These are phyloP conservation scores for Eupithecia dodoneata DNA, from an alignment of 2,888 invertebrate genomes.

Conservation along the genomic window DNA sequence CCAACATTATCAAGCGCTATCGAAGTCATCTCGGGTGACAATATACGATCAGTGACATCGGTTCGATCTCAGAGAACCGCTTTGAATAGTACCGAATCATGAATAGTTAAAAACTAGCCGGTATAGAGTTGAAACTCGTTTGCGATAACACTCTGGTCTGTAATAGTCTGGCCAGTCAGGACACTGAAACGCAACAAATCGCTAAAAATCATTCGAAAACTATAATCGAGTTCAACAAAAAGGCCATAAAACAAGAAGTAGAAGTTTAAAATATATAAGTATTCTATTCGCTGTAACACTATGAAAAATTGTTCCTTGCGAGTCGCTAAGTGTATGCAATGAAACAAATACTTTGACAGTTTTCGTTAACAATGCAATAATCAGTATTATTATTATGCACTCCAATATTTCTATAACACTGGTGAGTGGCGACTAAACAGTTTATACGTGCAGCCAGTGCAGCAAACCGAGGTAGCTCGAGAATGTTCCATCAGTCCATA, in stretches of 20 bases:
- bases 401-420: no score
- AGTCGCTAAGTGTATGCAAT: no score
- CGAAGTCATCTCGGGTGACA: slow-evolving; percentile 79
- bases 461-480: not conserved
- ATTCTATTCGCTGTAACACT: no score
- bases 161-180: not conserved
- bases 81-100: slow-evolving; percentile 70
- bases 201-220: no score
- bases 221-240: no score
- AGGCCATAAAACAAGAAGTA: no score
- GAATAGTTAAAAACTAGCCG: not conserved
- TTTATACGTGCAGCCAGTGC: not conserved
- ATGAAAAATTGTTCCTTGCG: no score
- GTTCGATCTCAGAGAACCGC: slow-evolving; percentile 71
- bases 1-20: slow-evolving; percentile 67
- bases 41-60: slow-evolving; percentile 81
- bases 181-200: not conserved
- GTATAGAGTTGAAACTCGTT: slow-evolving; percentile 23
- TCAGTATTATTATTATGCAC: no score
- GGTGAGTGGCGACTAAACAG: not conserved
- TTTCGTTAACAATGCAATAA: no score
- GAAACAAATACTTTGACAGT: no score
- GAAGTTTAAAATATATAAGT: no score
- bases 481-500: not conserved
- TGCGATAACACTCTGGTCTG: not conserved